These are phyloP conservation scores for Chrysaora quinquecirrha DNA, from an alignment of 30 jellyfish, hydroid and myxozoan species.

Conservation along the genomic window DNA sequence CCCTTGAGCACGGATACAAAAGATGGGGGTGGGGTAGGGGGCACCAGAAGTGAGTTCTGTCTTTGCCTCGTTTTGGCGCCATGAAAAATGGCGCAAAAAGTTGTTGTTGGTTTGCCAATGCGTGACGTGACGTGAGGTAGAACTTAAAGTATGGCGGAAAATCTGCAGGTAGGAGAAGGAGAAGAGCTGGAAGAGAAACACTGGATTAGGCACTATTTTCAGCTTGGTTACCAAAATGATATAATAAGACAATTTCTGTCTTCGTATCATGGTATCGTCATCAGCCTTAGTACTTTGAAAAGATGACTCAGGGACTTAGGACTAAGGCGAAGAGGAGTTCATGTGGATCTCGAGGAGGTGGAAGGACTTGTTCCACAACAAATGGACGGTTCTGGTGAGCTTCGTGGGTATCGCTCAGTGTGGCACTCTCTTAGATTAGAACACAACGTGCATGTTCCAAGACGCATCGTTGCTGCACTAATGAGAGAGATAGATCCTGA, in stretches of 20 bases:
- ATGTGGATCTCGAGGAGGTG: background rate
- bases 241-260: background rate
- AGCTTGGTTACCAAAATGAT: too few relatives aligned
- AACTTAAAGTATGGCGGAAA: too few relatives aligned
- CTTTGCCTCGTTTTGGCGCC: too few relatives aligned
- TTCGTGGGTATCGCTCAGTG: background rate
- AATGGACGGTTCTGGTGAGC: background rate
- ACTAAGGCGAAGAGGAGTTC: background rate
- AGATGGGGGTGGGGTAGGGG: too few relatives aligned
- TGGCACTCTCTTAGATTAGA: background rate
- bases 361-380: background rate
- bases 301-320: background rate
- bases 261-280: background rate
- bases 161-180: too few relatives aligned
- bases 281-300: background rate
- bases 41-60: too few relatives aligned
- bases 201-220: too few relatives aligned
- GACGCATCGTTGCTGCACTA: background rate
- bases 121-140: too few relatives aligned
- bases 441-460: background rate
- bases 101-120: too few relatives aligned
- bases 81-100: too few relatives aligned
- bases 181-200: too few relatives aligned
- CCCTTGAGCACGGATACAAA: too few relatives aligned
- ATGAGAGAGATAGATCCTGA: background rate